Conservation (phyloP, 2,797 vertebrate genomes). For the Anguilla megastoma region DNA sequence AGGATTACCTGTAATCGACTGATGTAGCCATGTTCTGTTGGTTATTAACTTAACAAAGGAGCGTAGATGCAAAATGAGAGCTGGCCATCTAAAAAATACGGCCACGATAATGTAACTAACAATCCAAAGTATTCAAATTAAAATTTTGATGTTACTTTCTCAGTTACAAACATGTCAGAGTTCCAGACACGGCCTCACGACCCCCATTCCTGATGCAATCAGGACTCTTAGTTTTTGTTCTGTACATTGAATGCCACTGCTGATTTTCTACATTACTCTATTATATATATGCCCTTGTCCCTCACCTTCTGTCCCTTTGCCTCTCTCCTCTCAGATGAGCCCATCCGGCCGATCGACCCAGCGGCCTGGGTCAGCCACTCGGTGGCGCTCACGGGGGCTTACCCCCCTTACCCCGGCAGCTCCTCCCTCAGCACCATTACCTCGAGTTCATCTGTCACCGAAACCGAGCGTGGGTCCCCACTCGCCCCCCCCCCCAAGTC, state of each 20-base stretch:
- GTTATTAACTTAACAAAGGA: not conserved
- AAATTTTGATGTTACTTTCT: not conserved
- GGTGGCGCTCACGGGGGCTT: conserved; percentile 82
- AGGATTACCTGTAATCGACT: not conserved
- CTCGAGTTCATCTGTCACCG: conserved; percentile 84
- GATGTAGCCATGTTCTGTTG: not conserved
- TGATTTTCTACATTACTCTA: not conserved
- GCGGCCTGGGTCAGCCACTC: conserved; percentile 92
- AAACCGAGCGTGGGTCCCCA: conserved; percentile 73
- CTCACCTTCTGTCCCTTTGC: not conserved
- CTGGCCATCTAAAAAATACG: not conserved
- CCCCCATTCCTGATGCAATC: too few species aligned
- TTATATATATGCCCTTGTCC: not conserved
- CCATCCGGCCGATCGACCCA: conserved; percentile 88
- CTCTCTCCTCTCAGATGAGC: conserved; percentile 74
- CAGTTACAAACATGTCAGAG: too few species aligned
- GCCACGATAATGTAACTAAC: not conserved
- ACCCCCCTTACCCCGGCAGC: conserved; percentile 83
- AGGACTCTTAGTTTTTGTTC: too few species aligned
- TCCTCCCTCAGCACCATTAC: conserved; percentile 90
- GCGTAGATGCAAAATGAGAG: not conserved
- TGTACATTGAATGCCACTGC: not conserved
- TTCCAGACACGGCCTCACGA: too few species aligned
- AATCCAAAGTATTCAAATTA: not conserved
- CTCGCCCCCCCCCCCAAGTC: not conserved